Conservation (phyloP, 1,140 invertebrate species). For the Gonioctena quinquepunctata region DNA sequence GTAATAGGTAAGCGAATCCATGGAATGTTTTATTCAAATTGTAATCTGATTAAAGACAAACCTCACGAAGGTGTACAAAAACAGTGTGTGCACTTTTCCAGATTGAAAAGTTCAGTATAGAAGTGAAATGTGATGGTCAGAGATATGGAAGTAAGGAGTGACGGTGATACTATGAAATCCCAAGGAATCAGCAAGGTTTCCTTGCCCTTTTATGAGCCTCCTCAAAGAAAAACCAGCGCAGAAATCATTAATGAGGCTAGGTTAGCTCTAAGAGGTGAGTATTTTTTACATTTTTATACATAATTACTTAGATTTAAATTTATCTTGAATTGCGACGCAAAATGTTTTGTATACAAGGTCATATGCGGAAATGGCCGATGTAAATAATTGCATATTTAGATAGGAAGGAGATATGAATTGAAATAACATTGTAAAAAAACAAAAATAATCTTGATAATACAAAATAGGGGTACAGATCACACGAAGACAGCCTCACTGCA, state of each 20-base stretch:
- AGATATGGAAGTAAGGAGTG: slow-evolving; percentile 34
- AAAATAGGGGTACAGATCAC: too few species aligned
- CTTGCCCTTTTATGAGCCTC: slow-evolving; percentile 46
- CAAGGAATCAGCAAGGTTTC: slow-evolving; percentile 34
- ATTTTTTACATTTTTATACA: slow-evolving; percentile 8
- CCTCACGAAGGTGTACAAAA: background rate
- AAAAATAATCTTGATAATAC: too few species aligned
- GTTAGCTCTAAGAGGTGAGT: slow-evolving; percentile 59
- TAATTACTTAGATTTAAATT: too few species aligned
- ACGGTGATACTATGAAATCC: slow-evolving; percentile 28
- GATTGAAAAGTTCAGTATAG: background rate
- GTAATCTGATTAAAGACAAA: background rate
- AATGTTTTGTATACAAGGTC: background rate
- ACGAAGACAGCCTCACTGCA: too few species aligned
- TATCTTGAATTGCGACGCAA: background rate
- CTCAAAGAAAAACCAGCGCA: slow-evolving; percentile 66
- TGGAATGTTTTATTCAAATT: background rate
- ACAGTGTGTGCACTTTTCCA: background rate
- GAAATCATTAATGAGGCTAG: slow-evolving; percentile 81
- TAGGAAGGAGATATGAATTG: background rate
- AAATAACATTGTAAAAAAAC: too few species aligned
- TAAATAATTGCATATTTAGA: background rate
- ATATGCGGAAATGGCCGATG: background rate
- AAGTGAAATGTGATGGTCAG: slow-evolving; percentile 8
- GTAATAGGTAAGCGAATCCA: background rate